phyloP scores from a whole-genome alignment of 1,140 invertebrate species.

The Sarcophaga bullata region DNA sequence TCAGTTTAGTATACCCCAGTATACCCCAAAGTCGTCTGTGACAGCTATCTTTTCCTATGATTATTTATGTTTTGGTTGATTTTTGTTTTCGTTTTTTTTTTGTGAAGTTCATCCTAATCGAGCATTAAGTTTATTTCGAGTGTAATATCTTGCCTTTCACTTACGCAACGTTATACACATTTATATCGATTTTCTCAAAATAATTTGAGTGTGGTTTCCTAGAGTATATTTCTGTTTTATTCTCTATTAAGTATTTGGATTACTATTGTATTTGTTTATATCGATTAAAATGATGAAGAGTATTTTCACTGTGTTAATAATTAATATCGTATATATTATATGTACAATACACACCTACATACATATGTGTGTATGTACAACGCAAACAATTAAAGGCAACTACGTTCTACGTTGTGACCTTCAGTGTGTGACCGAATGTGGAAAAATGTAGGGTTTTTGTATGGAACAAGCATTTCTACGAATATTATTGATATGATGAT shows the following conservation, averaged over 20 bases:
- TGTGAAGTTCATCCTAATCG: too few relatives aligned
- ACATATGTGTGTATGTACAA: not conserved
- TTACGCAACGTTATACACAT: not conserved
- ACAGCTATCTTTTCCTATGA: too few relatives aligned
- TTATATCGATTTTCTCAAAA: conserved; percentile 1
- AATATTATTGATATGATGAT: too few relatives aligned
- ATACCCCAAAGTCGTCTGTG: too few relatives aligned
- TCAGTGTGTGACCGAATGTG: conserved; percentile 12
- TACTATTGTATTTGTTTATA: not conserved
- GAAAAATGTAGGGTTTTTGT: not conserved
- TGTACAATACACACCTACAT: too few relatives aligned
- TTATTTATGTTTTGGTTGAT: too few relatives aligned
- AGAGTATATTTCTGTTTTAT: not conserved
- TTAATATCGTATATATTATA: not conserved
- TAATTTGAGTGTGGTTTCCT: not conserved
- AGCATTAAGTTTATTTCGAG: not conserved
- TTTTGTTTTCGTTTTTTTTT: too few relatives aligned
- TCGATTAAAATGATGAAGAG: not conserved
- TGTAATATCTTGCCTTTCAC: not conserved
- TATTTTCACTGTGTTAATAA: not conserved
- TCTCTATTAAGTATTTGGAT: not conserved
- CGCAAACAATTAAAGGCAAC: not conserved
- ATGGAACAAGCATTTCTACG: too few relatives aligned
- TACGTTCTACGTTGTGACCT: not conserved
- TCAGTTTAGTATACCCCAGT: too few relatives aligned